Conservation (phyloP, 2,113 vertebrate species). For the Gnathonemus echidnorhynchus region DNA sequence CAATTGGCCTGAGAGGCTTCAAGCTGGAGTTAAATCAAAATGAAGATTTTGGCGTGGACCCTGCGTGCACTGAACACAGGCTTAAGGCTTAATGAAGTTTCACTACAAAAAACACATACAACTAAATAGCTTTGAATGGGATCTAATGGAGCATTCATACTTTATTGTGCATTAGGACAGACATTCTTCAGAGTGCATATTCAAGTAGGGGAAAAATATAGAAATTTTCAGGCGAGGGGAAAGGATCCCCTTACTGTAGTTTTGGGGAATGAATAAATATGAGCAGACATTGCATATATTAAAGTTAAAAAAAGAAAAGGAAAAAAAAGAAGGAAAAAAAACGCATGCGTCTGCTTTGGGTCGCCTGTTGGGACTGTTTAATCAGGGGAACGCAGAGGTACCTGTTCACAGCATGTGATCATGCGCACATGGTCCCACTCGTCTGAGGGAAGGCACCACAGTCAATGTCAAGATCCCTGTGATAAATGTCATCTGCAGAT, state of each 20-base stretch:
- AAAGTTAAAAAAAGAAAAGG: neutral
- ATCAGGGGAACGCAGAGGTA: neutral
- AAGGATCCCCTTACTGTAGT: neutral
- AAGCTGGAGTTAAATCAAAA: neutral
- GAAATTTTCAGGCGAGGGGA: neutral
- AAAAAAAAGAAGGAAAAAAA: neutral
- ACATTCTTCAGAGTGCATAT: constrained; percentile 8
- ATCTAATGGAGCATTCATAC: neutral
- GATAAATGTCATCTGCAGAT: neutral
- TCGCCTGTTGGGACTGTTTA: neutral
- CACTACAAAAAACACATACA: neutral
- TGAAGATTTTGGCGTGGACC: neutral
- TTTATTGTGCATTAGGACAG: constrained; percentile 9
- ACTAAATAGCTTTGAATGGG: constrained; percentile 17
- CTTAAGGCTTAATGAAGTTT: constrained; percentile 9
- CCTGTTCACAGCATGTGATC: neutral
- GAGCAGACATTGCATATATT: neutral
- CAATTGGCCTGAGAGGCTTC: neutral
- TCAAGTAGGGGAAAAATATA: neutral
- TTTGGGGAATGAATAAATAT: neutral
- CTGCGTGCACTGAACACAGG: neutral
- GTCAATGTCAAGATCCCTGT: neutral
- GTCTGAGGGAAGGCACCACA: neutral
- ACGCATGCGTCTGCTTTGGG: neutral
- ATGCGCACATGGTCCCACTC: neutral